Base-by-base conservation (phyloP, 2,113 vertebrate species). In the Nesogale talazaci region DNA sequence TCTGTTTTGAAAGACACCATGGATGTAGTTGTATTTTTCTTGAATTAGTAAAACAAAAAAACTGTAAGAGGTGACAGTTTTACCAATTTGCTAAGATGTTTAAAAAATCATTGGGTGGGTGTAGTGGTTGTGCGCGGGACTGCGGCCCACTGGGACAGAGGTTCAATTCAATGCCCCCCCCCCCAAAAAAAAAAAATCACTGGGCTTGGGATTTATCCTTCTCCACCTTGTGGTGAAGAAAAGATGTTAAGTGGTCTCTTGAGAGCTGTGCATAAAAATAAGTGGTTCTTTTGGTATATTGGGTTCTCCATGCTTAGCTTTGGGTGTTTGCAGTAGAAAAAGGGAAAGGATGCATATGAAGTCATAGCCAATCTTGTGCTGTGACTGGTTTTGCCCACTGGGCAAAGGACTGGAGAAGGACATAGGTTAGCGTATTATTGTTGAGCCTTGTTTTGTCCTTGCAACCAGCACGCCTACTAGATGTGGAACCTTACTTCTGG, bases 41-140 rank as follows among this genome's bases (percentile, higher is more conserved):
- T n/a, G 0, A 0, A 0, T 91, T 69, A 65, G 27, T 76, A 86
- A 81, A 86, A 78, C 34, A 36, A 84, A 74, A 88, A 75, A 59
- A 79, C 77, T 27, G 34, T 0, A n/a, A 56, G 46, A 94, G 57
- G 69, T 86, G 74, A 92, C 0, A 83, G 52, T 77, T 84, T 79
- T 40, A 95, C 42, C 93, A 40, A 75, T 96, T 94, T 9, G 57
- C 87, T 81, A 69, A 3, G 17, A 88, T 86, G 56, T 14, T 90
- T 91, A 90, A 79, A 89, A 72, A 19, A 12, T 40, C 25, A 56
- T 1, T 83, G 57, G n/a, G n/a, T n/a, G n/a, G n/a, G n/a, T n/a
- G n/a, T n/a, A n/a, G n/a, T n/a, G n/a, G n/a, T n/a, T n/a, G n/a
- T n/a, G n/a, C n/a, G n/a, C n/a, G n/a, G n/a, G n/a, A n/a, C n/a